Conservation (phyloP, 2,113 vertebrate species). For the Syngnathus floridae region DNA sequence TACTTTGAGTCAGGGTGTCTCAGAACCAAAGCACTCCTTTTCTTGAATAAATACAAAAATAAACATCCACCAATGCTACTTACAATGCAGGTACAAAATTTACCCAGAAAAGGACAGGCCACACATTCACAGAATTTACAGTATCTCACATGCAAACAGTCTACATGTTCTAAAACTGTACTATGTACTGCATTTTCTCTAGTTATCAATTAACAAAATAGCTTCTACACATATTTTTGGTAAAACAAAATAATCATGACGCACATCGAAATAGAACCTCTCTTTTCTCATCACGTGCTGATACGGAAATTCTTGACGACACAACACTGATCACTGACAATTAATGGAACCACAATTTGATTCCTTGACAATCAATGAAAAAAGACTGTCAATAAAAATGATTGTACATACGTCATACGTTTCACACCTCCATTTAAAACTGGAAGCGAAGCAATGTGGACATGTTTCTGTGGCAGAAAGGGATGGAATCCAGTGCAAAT, state of each 20-base stretch:
- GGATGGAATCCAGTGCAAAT: background rate
- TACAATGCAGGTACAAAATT: conserved; percentile 87
- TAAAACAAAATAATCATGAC: conserved; percentile 79
- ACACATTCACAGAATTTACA: conserved; percentile 81
- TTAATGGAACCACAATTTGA: conserved; percentile 30
- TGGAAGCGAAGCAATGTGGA: conserved; percentile 16
- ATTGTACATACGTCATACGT: conserved; percentile 23
- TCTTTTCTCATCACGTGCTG: conserved; percentile 53
- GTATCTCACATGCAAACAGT: conserved; percentile 80
- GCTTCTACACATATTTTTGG: conserved; percentile 76
- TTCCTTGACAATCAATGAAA: conserved; percentile 40
- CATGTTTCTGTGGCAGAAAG: background rate
- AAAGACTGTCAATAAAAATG: conserved; percentile 18
- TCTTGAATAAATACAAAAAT: conserved; percentile 80
- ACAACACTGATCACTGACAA: conserved; percentile 44
- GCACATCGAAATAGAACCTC: conserved; percentile 63
- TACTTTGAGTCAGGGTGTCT: conserved; percentile 6
- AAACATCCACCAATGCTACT: conserved; percentile 70
- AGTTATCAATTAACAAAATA: conserved; percentile 71
- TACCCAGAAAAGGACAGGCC: conserved; percentile 79
- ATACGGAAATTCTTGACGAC: conserved; percentile 14
- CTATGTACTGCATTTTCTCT: conserved; percentile 49
- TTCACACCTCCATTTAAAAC: conserved; percentile 25
- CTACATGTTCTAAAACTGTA: conserved; percentile 57
- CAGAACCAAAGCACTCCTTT: conserved; percentile 30